These are phyloP conservation scores for Hypena proboscidalis DNA, from an alignment of 2,888 invertebrate species.

Conservation along the genomic window DNA sequence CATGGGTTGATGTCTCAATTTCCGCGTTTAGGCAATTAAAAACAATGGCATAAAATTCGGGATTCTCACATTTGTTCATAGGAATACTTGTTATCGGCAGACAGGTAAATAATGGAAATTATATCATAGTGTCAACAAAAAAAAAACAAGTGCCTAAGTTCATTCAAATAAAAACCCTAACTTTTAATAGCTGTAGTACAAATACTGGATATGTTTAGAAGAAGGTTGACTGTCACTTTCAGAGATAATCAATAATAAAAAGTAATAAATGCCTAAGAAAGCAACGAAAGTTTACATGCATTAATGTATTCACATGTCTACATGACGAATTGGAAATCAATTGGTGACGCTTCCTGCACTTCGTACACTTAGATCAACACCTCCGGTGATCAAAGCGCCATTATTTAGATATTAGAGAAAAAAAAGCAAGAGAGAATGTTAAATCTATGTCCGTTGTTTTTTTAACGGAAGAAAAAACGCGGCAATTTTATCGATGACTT, in stretches of 20 bases:
- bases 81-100: too few species aligned
- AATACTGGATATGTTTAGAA: too few species aligned
- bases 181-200: too few species aligned
- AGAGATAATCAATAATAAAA: too few species aligned
- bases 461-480: neutral
- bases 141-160: too few species aligned
- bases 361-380: conserved; percentile 40
- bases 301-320: conserved; percentile 29
- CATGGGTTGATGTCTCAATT: conserved; percentile 17
- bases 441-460: neutral
- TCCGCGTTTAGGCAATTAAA: conserved; percentile 10
- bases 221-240: too few species aligned
- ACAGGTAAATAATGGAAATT: too few species aligned
- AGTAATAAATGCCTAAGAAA: neutral
- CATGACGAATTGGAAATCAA: conserved; percentile 52
- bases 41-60: conserved; percentile 6
- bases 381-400: conserved; percentile 68
- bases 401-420: conserved; percentile 64
- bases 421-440: conserved; percentile 16
- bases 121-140: too few species aligned
- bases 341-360: conserved; percentile 56
- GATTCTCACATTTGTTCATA: neutral
- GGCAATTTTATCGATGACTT: too few species aligned
- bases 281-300: conserved; percentile 1
- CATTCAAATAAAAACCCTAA: too few species aligned